Base-by-base conservation (phyloP, 1,140 invertebrate genomes). In the Ceratina calcarata region DNA sequence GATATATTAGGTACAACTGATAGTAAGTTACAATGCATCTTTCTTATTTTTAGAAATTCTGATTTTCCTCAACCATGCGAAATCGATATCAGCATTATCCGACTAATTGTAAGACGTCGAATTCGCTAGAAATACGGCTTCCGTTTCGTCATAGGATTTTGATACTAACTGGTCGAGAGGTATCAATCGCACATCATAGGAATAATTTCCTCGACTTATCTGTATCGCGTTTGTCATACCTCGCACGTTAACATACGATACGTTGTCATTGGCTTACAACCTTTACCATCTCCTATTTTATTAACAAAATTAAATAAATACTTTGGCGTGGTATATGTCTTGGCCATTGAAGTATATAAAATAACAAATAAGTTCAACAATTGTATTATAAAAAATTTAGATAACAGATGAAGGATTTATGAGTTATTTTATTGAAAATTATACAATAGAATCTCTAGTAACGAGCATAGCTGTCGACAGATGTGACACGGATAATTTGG, bases 121-220 rank as follows among this genome's bases (percentile, higher is more conserved):
- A 74, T 74, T 61, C 45, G 60, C 70, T 32, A 49, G 61, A 66
- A 53, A 45, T 71, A 67, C 45, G 24, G 62, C 71, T 79, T 79
- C 71, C 78, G 78, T 60, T 70, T 79, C 53, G 62, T 74, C 74
- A 79, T 79, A 69, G 78, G 78, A 74, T 74, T 79, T 79, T 79
- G 78, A 79, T 79, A 66, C 53, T 79, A 74, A 79, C 78, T 73
- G 70, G 71, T 79, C 64, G 70, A 51, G 71, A 67, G 78, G 78
- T 74, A 73, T 66, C 55, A 58, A 51, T 62, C 72, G 24, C 71
- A 67, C 78, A 60, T 74, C 71, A 66, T 60, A 62, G 62, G 78
- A 73, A 79, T 74, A 79, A 79, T 79, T 79, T 79, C 78, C 78
- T 66, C 78, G 53, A 32, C 62, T 22, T 73, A 61, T 79, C 62